phyloP scores from a whole-genome alignment of 2,113 vertebrate species.

The Phalacrocorax brasilianus region DNA sequence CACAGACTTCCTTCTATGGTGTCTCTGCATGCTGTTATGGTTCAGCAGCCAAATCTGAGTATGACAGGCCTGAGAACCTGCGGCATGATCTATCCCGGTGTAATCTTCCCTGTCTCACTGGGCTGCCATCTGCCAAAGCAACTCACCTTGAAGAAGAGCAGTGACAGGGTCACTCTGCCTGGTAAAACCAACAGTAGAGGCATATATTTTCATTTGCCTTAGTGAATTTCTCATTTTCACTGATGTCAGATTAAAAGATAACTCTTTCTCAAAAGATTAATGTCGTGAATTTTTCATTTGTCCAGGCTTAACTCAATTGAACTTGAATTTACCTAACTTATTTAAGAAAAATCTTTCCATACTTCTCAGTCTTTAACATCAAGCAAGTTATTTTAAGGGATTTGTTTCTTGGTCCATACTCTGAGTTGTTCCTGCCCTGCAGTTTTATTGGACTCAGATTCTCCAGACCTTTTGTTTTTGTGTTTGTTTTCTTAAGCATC shows the following conservation, averaged over 20 bases:
- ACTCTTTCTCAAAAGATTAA: not conserved
- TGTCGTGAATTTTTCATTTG: not conserved
- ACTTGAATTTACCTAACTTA: not conserved
- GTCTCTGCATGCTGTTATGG: not conserved
- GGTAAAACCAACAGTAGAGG: not conserved
- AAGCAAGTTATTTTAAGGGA: not conserved
- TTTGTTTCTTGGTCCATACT: not conserved
- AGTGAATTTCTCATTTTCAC: not conserved
- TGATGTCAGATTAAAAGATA: not conserved
- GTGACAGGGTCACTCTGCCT: not conserved
- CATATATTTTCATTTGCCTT: not conserved
- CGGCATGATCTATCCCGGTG: not conserved
- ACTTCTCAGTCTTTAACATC: not conserved
- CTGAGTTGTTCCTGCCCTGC: not conserved
- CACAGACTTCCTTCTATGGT: not conserved
- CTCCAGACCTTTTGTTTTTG: not conserved
- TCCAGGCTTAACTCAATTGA: not conserved
- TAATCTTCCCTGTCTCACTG: not conserved
- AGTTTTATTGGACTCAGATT: not conserved
- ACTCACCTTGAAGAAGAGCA: fast-evolving
- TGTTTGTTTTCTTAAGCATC: not conserved
- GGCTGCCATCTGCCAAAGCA: not conserved
- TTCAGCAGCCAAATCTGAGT: not conserved
- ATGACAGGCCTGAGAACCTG: not conserved
- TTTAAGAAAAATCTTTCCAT: not conserved